A percentile compares a stretch with the other conserved stretches of the same genome.
Evolutionary conservation across 1,140 invertebrate species (phyloP).

Genomic region (Hormaphis cornu): DNA sequence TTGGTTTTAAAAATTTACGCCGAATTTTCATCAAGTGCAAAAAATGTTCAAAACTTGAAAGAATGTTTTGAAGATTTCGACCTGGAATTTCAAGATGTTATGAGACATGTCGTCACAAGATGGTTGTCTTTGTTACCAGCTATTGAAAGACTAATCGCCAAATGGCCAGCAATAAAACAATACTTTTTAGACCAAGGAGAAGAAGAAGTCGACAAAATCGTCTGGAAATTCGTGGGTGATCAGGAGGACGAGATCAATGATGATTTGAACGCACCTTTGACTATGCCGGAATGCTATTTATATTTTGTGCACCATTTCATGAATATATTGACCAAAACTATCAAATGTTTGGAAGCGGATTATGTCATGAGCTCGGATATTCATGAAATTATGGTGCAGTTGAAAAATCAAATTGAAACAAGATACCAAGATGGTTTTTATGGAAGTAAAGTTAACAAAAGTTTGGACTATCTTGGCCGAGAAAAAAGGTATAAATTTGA

Average conservation of each 20-base stretch:
- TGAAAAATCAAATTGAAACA: background rate
- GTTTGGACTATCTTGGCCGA: background rate
- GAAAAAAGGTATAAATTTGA: background rate
- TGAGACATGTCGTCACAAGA: background rate
- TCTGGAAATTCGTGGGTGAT: slow-evolving; percentile 10
- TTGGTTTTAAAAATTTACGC: background rate
- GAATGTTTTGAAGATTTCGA: background rate
- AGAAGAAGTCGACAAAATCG: background rate
- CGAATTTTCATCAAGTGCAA: background rate
- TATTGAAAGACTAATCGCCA: background rate
- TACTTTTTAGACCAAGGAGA: background rate
- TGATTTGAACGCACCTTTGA: background rate
- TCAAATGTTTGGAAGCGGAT: background rate
- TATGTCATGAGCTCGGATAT: background rate
- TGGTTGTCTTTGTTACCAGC: background rate
- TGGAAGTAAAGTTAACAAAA: background rate
- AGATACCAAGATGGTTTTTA: background rate
- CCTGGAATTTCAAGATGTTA: background rate
- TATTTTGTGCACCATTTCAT: background rate
- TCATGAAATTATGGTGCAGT: background rate
- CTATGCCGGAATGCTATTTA: background rate
- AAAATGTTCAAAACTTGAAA: background rate
- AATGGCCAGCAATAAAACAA: background rate
- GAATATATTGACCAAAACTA: background rate
- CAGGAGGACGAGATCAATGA: background rate